Conservation (phyloP, 2,113 vertebrate genomes). For the Pedionomus torquatus region DNA sequence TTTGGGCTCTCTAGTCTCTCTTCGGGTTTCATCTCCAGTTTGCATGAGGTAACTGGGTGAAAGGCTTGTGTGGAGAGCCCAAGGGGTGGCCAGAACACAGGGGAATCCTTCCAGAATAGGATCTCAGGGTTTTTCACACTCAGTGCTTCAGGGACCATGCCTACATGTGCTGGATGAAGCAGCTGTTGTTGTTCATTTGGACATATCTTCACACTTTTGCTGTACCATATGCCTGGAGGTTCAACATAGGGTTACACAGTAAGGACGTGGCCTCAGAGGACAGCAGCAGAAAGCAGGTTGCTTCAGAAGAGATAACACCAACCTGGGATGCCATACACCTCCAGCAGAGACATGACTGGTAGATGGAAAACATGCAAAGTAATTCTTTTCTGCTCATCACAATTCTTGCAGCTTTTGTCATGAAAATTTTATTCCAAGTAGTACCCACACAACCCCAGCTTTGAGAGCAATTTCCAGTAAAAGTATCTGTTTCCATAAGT, state of each 20-base stretch:
- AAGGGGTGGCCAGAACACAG: accelerated
- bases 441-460: not conserved
- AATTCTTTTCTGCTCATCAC: not conserved
- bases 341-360: not conserved
- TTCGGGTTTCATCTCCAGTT: slow-evolving; percentile 93
- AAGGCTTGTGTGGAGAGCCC: accelerated
- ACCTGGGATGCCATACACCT: not conserved
- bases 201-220: not conserved
- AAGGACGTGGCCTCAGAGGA: not conserved
- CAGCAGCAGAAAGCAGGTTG: not conserved
- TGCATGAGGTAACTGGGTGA: slow-evolving; percentile 86
- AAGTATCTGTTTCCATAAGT: not conserved
- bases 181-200: not conserved
- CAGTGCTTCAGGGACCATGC: not conserved
- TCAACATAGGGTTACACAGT: accelerated
- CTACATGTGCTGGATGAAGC: not conserved
- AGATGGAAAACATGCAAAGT: not conserved
- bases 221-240: accelerated
- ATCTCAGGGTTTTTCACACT: not conserved
- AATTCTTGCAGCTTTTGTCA: not conserved
- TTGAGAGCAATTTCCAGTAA: not conserved
- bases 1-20: slow-evolving; percentile 95
- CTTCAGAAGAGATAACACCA: not conserved
- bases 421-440: not conserved
- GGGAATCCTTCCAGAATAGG: not conserved